Conservation (phyloP, 1,140 invertebrate genomes). For the Thereuonema tuberculata region DNA sequence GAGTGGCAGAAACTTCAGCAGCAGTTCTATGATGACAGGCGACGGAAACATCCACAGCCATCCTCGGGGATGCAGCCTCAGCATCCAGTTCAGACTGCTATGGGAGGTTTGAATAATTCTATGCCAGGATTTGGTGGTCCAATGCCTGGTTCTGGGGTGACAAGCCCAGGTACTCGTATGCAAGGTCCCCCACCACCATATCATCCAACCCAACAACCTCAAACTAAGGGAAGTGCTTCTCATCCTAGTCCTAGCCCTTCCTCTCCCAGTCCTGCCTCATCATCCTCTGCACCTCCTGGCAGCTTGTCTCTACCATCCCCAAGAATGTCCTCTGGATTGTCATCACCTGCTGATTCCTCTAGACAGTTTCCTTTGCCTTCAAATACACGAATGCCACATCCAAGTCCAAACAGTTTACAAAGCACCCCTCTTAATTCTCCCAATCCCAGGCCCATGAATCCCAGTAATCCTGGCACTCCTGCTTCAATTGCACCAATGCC, state of each 20-base stretch:
- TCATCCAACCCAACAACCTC: slow-evolving; percentile 62
- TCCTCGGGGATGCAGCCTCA: slow-evolving; percentile 1
- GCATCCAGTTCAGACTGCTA: slow-evolving; percentile 2
- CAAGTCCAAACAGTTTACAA: slow-evolving; percentile 40
- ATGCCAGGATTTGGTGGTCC: slow-evolving; percentile 17
- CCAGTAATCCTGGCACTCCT: slow-evolving; percentile 55
- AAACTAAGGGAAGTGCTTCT: slow-evolving; percentile 43
- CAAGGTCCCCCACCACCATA: slow-evolving; percentile 79
- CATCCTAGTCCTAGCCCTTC: slow-evolving; percentile 39
- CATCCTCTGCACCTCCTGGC: slow-evolving; percentile 39
- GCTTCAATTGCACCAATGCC: slow-evolving; percentile 28
- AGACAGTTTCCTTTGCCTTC: slow-evolving; percentile 27
- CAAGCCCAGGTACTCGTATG: slow-evolving; percentile 32
- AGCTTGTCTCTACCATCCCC: slow-evolving; percentile 25
- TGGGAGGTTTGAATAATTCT: neutral
- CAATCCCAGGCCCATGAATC: slow-evolving; percentile 38
- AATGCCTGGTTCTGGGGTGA: slow-evolving; percentile 16
- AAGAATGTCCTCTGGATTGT: slow-evolving; percentile 47
- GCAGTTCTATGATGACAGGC: slow-evolving; percentile 30
- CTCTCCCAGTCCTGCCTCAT: slow-evolving; percentile 51
- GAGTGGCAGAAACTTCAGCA: slow-evolving; percentile 72
- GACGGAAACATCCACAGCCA: slow-evolving; percentile 23
- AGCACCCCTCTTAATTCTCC: slow-evolving; percentile 37
- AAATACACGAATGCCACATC: slow-evolving; percentile 35
- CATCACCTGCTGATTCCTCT: slow-evolving; percentile 49